Evolutionary conservation across 1,140 invertebrate species (phyloP), one percentile per base, ranked within the genome.

Genomic region (Aphaenogaster ashmeadi): DNA sequence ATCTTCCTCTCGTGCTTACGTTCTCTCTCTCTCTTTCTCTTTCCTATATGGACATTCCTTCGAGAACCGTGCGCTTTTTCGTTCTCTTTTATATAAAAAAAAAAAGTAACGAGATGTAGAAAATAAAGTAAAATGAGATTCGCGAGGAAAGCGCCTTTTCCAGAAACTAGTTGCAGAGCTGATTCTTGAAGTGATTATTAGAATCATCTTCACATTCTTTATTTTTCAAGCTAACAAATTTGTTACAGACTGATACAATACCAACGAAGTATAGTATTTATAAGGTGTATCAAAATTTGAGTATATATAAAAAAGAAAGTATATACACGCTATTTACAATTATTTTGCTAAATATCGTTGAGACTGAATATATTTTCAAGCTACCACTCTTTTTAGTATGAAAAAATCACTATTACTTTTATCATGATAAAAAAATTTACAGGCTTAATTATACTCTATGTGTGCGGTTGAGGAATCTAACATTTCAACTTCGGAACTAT

Each of bases 401-500:
- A 75, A 11, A 75, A 21, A 38, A 47, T 85, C 21, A 41, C 36
- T n/a, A n/a, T 66, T 36, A 8, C 2, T 21, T 36, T 56, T 54
- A 58, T 38, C 27, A 27, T 15, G 52, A 60, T 67, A 81, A 52
- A 77, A 80, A 71, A 54, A 50, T 58, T 87, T 54, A 5, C 9
- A 66, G 15, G 18, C 88, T 83, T 88, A 90, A 91, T 93, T 89
- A 91, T 95, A 93, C 85, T 95, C 94, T 90, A 95, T 95, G 66
- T 94, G 94, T 3, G 94, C 93, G 3, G 94, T 95, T 0, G 95
- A 95, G 2, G 95, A 95, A 91, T 96, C 96, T 54, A 95, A 87
- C 95, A 96, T 96, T 93, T 96, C 95, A 6, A 96, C 94, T 93
- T 96, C 95, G 18, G 95, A 95, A 62, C 93, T 95, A 50, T 96